phyloP scores from a whole-genome alignment of 2,888 invertebrate species.

The Malachius bipustulatus region DNA sequence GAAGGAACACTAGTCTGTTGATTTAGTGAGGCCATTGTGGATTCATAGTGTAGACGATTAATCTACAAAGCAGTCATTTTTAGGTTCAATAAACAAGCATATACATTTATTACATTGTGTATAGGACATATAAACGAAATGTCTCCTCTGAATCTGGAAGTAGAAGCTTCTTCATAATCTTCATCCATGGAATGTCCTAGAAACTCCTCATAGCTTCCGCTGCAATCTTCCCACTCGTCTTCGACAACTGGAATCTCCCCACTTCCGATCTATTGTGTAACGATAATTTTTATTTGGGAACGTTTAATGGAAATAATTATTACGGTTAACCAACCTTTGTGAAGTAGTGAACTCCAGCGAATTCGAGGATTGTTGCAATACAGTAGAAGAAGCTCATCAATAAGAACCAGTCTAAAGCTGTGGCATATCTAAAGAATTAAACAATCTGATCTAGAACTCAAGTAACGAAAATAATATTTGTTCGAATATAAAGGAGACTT shows the following conservation, averaged over 20 bases:
- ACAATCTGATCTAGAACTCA: too few relatives aligned
- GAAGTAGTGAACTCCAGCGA: slow-evolving; percentile 93
- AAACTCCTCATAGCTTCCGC: slow-evolving; percentile 44
- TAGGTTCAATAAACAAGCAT: slow-evolving; percentile 4
- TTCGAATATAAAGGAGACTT: too few relatives aligned
- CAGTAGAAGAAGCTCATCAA: slow-evolving; percentile 88
- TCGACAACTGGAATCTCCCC: slow-evolving; percentile 73
- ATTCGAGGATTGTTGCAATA: slow-evolving; percentile 84
- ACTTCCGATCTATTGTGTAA: too few relatives aligned
- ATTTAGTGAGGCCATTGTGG: slow-evolving; percentile 34
- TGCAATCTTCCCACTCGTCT: slow-evolving; percentile 70
- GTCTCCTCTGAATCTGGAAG: slow-evolving; percentile 36
- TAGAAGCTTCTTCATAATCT: slow-evolving; percentile 8
- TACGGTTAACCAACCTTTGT: slow-evolving; percentile 58
- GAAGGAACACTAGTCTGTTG: too few relatives aligned
- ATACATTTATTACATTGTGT: slow-evolving; percentile 42
- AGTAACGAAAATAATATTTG: too few relatives aligned
- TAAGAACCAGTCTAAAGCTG: slow-evolving; percentile 86
- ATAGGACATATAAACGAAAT: slow-evolving; percentile 52
- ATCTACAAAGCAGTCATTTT: slow-evolving; percentile 31
- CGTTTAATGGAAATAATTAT: slow-evolving; percentile 1
- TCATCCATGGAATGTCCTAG: slow-evolving; percentile 25
- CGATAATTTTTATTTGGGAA: slow-evolving; percentile 33
- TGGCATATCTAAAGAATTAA: too few relatives aligned
- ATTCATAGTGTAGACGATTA: slow-evolving; percentile 35